A percentile compares a stretch with the other conserved stretches of the same genome.
phyloP scores from a whole-genome alignment of 2,888 invertebrate species.

The Tiliacea citrago region DNA sequence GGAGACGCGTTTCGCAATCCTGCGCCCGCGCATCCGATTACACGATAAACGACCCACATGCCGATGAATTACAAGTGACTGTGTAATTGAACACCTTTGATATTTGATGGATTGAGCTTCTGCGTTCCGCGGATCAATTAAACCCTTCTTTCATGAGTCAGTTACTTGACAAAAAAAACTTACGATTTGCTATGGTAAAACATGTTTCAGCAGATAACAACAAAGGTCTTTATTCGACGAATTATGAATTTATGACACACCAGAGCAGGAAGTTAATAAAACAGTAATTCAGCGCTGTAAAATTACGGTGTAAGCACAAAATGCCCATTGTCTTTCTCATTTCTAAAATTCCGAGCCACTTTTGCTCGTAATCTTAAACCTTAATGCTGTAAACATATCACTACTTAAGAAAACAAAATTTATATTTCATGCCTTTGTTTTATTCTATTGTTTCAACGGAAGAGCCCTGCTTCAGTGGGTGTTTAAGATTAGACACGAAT shows the following conservation, averaged over 20 bases:
- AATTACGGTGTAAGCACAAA: slow-evolving; percentile 46
- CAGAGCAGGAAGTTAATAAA: slow-evolving; percentile 42
- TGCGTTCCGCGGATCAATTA: slow-evolving; percentile 12
- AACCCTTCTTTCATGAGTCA: neutral
- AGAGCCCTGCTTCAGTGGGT: slow-evolving; percentile 17
- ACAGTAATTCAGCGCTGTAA: slow-evolving; percentile 31
- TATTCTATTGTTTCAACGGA: slow-evolving; percentile 40
- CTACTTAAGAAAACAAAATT: slow-evolving; percentile 40
- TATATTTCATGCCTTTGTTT: slow-evolving; percentile 44
- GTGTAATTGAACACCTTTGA: slow-evolving; percentile 72
- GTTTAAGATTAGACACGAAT: slow-evolving; percentile 41
- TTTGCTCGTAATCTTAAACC: slow-evolving; percentile 40
- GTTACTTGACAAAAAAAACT: neutral
- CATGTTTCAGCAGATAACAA: slow-evolving; percentile 2
- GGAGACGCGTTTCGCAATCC: slow-evolving; percentile 49
- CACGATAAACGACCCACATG: slow-evolving; percentile 67
- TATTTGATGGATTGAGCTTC: slow-evolving; percentile 63
- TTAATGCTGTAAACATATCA: slow-evolving; percentile 32
- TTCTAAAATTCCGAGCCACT: slow-evolving; percentile 34
- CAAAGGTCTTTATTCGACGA: slow-evolving; percentile 51
- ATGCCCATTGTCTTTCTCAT: slow-evolving; percentile 45
- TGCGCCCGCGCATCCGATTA: slow-evolving; percentile 68
- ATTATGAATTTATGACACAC: slow-evolving; percentile 53
- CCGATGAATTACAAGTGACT: slow-evolving; percentile 69
- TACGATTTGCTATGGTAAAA: neutral